Base-by-base conservation (phyloP, 2,113 vertebrate genomes). In the Labeo catla region DNA sequence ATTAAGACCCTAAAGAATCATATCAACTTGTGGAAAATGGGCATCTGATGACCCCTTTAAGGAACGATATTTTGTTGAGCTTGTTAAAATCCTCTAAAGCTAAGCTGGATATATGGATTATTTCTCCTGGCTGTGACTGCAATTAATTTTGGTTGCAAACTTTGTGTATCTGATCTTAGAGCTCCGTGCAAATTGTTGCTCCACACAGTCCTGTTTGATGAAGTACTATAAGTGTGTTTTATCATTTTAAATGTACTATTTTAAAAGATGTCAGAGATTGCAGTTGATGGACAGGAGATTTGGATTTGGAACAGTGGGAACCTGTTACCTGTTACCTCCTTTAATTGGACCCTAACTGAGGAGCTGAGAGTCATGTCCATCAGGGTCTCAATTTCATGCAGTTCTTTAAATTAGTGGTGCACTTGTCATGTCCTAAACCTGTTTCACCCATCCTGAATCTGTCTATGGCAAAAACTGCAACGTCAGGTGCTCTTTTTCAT, bases 131-230 rank as follows among this genome's bases (percentile, higher is more conserved):
- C 86, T 86, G 87, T 91, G 81, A 86, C 87, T 91, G 91, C 87
- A 91, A 91, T 90, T 94, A 93, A 94, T 93, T 93, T 92, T 92
- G 88, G 89, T 91, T 91, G 84, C 52, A 10, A 89, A 85, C 80
- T 87, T 91, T 11, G 28, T 83, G 45, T 49, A 88, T 93, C 88
- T 89, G 88, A 93, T 92, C 90, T 89, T 86, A 82, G 78, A 86
- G 86, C 84, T 89, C 70, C 85, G 82, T 76, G 21, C 88, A 90
- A 91, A 93, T 93, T 84, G 87, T 89, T 88, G 86, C 91, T 89
- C 90, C 84, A 86, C 88, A 84, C 93, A 94, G 94, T 93, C 93
- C 92, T 94, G 93, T 94, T 93, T 91, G 92, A 92, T 92, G 90
- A 88, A 89, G 86, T 88, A 93, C 90, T 91, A 89, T 91, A 91